Conservation (phyloP, 2,888 invertebrate genomes). For the Pristionchus fissidentatus region DNA sequence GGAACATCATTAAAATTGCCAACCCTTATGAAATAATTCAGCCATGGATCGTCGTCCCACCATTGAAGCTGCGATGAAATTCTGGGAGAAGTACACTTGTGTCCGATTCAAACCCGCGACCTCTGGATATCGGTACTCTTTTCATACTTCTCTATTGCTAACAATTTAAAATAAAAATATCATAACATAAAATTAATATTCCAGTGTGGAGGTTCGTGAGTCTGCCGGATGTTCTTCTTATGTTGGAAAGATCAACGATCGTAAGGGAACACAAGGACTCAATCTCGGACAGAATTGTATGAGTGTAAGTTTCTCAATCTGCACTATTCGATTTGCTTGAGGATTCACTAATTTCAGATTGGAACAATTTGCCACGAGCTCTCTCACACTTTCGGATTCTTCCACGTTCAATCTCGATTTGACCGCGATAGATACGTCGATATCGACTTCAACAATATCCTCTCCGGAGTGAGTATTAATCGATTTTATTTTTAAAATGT, state of each 20-base stretch:
- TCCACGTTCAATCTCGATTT: slow-evolving; percentile 41
- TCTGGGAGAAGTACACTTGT: slow-evolving; percentile 41
- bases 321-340: too few relatives aligned
- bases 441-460: slow-evolving; percentile 32
- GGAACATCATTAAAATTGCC: too few relatives aligned
- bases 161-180: too few relatives aligned
- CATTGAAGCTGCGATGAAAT: slow-evolving; percentile 12
- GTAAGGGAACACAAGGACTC: slow-evolving; percentile 6
- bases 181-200: background rate
- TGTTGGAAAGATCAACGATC: slow-evolving; percentile 28
- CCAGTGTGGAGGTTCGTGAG: slow-evolving; percentile 12
- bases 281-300: slow-evolving; percentile 7
- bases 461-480: background rate
- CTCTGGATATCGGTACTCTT: background rate
- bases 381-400: slow-evolving; percentile 38
- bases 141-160: too few relatives aligned
- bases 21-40: background rate
- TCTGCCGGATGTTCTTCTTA: slow-evolving; percentile 27
- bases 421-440: slow-evolving; percentile 35
- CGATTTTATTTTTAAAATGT: too few relatives aligned
- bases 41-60: background rate
- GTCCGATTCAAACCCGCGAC: background rate
- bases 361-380: slow-evolving; percentile 33
- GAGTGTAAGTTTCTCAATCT: background rate
- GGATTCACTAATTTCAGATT: too few relatives aligned